Evolutionary conservation across 2,888 invertebrate genomes (phyloP).

Genomic region (Sarcophaga caerulescens): DNA sequence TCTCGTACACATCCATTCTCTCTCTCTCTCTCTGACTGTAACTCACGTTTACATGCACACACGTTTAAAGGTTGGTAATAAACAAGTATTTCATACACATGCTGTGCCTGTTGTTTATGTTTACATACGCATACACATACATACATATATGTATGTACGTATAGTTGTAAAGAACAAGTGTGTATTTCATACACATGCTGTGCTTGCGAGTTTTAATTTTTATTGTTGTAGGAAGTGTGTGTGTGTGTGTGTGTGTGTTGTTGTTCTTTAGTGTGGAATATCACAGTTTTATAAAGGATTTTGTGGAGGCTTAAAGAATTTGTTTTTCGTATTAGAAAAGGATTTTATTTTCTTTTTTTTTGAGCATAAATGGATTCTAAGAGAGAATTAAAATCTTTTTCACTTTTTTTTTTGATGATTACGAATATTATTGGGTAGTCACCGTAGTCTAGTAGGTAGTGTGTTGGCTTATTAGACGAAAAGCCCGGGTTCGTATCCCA

Average conservation of each 20-base stretch:
- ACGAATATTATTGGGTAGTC: too few species aligned
- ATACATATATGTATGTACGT: not conserved
- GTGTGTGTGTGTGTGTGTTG: not conserved
- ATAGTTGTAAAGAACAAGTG: not conserved
- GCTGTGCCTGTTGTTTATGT: constrained; percentile 19
- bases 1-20: not conserved
- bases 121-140: not conserved
- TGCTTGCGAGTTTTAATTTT: constrained; percentile 30
- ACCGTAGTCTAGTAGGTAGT: too few species aligned
- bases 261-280: constrained; percentile 30
- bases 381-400: too few species aligned
- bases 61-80: too few species aligned
- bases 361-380: too few species aligned
- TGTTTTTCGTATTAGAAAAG: not conserved
- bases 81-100: not conserved
- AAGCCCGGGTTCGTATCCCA: too few species aligned
- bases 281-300: constrained; percentile 34
- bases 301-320: constrained; percentile 20
- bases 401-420: too few species aligned
- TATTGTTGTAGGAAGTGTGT: not conserved
- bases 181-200: not conserved
- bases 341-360: too few species aligned
- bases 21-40: not conserved
- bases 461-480: too few species aligned
- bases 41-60: not conserved